Conservation (phyloP, 2,113 vertebrate species). For the Eclectus roratus region DNA sequence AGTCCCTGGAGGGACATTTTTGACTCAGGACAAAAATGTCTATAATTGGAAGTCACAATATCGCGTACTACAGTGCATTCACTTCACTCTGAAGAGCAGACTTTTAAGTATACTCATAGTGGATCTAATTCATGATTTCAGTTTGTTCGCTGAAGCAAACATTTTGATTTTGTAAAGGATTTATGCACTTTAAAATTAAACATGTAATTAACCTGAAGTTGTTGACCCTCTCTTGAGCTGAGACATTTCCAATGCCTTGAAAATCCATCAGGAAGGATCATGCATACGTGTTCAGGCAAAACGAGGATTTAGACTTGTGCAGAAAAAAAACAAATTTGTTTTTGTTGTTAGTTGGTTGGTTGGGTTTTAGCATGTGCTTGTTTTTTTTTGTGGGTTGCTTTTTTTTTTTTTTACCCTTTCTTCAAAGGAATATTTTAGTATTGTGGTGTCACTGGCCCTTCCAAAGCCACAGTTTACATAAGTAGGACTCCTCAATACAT, state of each 20-base stretch:
- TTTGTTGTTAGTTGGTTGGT: neutral
- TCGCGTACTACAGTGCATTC: neutral
- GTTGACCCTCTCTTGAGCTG: neutral
- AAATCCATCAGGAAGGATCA: neutral
- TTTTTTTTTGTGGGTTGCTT: accelerated
- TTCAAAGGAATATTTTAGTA: neutral
- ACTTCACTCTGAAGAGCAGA: neutral
- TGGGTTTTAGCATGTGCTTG: neutral
- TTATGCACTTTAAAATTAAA: neutral
- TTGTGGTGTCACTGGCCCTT: neutral
- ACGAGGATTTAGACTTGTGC: neutral
- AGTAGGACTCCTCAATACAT: neutral
- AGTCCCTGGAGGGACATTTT: neutral
- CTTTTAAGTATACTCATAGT: neutral
- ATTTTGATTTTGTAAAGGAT: neutral
- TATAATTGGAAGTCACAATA: neutral
- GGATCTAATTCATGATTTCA: neutral
- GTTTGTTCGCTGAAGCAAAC: neutral
- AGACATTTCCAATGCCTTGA: neutral
- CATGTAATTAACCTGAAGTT: neutral
- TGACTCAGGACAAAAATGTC: neutral
- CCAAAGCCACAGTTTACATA: neutral
- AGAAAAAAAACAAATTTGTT: neutral
- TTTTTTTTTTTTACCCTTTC: accelerated
- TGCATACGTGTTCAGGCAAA: neutral